Base-by-base conservation (phyloP, 2,888 invertebrate genomes). In the Netelia melanura region DNA sequence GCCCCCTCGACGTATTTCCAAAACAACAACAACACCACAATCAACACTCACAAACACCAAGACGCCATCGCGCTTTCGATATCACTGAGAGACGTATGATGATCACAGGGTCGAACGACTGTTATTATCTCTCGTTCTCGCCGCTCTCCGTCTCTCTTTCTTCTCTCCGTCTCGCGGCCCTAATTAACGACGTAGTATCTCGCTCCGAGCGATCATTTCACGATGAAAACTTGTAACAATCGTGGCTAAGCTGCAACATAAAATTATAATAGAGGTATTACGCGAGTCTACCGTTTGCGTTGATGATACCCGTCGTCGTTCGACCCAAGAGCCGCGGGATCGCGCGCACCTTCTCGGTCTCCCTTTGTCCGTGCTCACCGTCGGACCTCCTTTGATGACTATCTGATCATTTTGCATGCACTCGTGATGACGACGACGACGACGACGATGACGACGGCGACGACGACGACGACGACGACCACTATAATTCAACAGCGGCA, bases 331-430 rank as follows among this genome's bases (percentile, higher is more conserved):
- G 58, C 56, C 70, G 67, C 77, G 61, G 52, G 43, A 72, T 72
- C 78, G 83, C 78, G 83, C 83, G 78, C 83, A 78, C 75, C 77
- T 83, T 75, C 56, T 43, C 74, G 75, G 70, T 77, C 68, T 84
- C 74, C 78, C 84, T 84, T 84, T 84, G 84, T 84, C 64, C 70
- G 62, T 43, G 62, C 78, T 52, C 62, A 62, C 64, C 72, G 58
- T 71, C 38, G 77, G 78, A 81, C 76, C 74, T 78, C 78, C 84
- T 77, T 81, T 84, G 81, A 78, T 84, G 81, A 78, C 72, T 83
- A 83, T 75, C 81, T 77, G 68, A 62, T 84, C 84, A 78, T 84
- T 81, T 84, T 74, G 68, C 74, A 67, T 81, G 81, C 72, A 81
- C 76, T 84, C 81, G 58, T 67, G 84, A 83, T 62, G 43, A 83